These are phyloP conservation scores for Agrilus planipennis DNA, from an alignment of 1,140 invertebrate genomes.

Conservation along the genomic window DNA sequence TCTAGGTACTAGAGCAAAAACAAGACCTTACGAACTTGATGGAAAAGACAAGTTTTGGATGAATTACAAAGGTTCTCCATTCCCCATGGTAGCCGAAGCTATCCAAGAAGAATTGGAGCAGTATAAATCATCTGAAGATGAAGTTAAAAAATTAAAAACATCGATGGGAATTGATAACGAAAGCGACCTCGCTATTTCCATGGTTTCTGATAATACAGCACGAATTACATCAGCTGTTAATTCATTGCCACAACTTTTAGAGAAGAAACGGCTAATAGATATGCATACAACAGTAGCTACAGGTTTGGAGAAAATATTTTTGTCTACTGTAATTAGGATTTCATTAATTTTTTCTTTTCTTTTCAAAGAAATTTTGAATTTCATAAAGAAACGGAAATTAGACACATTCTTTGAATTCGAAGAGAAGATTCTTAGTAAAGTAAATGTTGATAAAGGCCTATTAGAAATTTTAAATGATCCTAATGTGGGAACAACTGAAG, in stretches of 20 bases:
- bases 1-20: slow-evolving; percentile 54
- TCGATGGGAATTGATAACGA: slow-evolving; percentile 82
- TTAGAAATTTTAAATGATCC: slow-evolving; percentile 75
- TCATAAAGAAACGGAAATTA: slow-evolving; percentile 81
- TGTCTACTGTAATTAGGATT: neutral
- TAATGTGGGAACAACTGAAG: slow-evolving; percentile 75
- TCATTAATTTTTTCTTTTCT: slow-evolving; percentile 9
- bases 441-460: slow-evolving; percentile 60
- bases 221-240: slow-evolving; percentile 89
- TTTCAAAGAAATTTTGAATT: slow-evolving; percentile 60
- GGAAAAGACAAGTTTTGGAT: slow-evolving; percentile 84
- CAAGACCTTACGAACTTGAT: slow-evolving; percentile 84
- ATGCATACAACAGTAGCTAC: slow-evolving; percentile 98
- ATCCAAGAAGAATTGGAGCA: slow-evolving; percentile 96
- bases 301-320: slow-evolving; percentile 35
- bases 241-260: slow-evolving; percentile 88
- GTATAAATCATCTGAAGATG: slow-evolving; percentile 85
- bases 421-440: slow-evolving; percentile 90
- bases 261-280: slow-evolving; percentile 95
- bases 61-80: slow-evolving; percentile 89
- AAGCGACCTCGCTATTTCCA: slow-evolving; percentile 58
- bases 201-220: slow-evolving; percentile 90
- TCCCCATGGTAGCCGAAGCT: slow-evolving; percentile 94
- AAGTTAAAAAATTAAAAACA: slow-evolving; percentile 88
- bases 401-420: slow-evolving; percentile 96